Evolutionary conservation across 1,140 invertebrate genomes (phyloP).

Genomic region (Trichonephila inaurata): DNA sequence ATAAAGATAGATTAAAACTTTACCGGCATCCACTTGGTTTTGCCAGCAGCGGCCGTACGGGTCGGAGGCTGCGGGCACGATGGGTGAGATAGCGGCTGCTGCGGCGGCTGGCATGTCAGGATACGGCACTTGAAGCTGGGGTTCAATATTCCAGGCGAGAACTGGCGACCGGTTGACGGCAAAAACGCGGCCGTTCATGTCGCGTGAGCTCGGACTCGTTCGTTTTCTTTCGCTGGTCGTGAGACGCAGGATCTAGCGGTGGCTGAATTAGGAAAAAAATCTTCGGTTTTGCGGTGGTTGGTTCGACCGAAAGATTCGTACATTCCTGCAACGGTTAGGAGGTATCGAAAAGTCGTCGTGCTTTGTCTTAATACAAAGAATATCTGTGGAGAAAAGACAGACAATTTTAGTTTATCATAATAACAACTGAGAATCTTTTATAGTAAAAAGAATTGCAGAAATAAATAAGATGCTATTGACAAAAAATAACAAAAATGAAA

Average conservation of each 20-base stretch:
- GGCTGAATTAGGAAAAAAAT: slow-evolving; percentile 1
- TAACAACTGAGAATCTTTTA: no score
- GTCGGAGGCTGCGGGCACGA: slow-evolving; percentile 63
- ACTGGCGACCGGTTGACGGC: slow-evolving; percentile 66
- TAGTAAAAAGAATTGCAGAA: neutral
- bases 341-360: neutral
- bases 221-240: slow-evolving; percentile 32
- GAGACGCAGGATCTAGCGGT: neutral
- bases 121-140: slow-evolving; percentile 53
- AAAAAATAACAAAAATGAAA: no score
- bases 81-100: slow-evolving; percentile 71
- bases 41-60: slow-evolving; percentile 71
- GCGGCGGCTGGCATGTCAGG: slow-evolving; percentile 72
- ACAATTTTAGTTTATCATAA: neutral
- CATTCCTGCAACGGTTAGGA: slow-evolving; percentile 56
- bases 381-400: neutral
- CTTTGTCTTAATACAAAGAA: neutral
- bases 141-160: slow-evolving; percentile 70
- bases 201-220: slow-evolving; percentile 36
- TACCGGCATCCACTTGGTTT: slow-evolving; percentile 69
- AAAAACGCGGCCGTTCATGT: slow-evolving; percentile 72
- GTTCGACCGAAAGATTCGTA: slow-evolving; percentile 35
- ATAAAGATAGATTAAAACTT: neutral
- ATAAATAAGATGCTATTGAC: neutral
- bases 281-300: neutral